Percentiles rank a stretch among this genome's conserved stretches.
phyloP scores from a whole-genome alignment of 1,140 invertebrate species.

The Epicauta chinensis region DNA sequence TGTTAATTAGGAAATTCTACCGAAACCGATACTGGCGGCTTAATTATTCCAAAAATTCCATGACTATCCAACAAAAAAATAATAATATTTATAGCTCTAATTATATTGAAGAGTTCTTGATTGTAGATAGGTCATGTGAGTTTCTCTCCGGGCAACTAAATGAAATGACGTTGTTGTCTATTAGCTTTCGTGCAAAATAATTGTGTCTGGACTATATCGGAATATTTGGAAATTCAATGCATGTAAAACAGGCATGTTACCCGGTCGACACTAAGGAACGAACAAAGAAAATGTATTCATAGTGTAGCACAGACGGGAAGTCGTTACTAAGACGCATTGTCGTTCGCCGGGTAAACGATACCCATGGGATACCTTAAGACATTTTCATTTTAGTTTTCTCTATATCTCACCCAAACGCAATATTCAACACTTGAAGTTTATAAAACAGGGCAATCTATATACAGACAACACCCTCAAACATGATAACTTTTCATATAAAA shows the following conservation, averaged over 20 bases:
- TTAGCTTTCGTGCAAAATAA: slow-evolving; percentile 11
- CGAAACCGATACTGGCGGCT: too few relatives aligned
- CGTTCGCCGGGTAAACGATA: slow-evolving; percentile 32
- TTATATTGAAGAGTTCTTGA: too few relatives aligned
- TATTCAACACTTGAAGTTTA: slow-evolving; percentile 22
- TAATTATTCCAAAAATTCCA: too few relatives aligned
- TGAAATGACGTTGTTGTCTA: background rate
- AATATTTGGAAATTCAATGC: slow-evolving; percentile 37
- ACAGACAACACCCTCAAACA: slow-evolving; percentile 9
- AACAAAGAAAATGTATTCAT: slow-evolving; percentile 41
- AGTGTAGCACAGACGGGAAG: slow-evolving; percentile 37
- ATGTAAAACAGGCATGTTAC: slow-evolving; percentile 34
- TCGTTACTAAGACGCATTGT: slow-evolving; percentile 40
- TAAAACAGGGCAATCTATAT: slow-evolving; percentile 13
- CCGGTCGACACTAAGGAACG: slow-evolving; percentile 24
- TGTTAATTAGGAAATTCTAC: too few relatives aligned
- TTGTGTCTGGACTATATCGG: slow-evolving; percentile 11
- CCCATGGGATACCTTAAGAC: slow-evolving; percentile 36
- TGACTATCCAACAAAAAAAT: too few relatives aligned
- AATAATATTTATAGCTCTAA: too few relatives aligned
- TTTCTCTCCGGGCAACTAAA: too few relatives aligned
- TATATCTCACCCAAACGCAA: slow-evolving; percentile 26
- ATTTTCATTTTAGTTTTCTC: slow-evolving; percentile 40
- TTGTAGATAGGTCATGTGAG: too few relatives aligned
- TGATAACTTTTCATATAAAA: background rate